These are phyloP conservation scores for Argynnis bischoffii DNA, from an alignment of 2,888 invertebrate species.

Conservation along the genomic window DNA sequence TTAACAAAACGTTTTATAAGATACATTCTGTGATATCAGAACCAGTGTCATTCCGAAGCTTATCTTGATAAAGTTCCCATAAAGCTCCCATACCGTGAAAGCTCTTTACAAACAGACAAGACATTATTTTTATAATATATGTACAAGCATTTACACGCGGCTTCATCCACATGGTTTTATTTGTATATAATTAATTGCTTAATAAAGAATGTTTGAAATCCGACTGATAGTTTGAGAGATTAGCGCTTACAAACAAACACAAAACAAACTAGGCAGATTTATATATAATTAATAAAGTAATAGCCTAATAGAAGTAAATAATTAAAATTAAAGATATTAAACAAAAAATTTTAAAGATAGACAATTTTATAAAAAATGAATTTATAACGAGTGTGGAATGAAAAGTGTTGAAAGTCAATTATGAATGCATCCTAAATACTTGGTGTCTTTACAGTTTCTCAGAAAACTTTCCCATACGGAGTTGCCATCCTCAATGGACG, in stretches of 20 bases:
- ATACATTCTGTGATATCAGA: conserved; percentile 25
- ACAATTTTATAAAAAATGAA: not conserved
- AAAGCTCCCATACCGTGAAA: conserved; percentile 28
- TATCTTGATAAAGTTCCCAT: conserved; percentile 38
- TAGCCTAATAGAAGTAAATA: no score
- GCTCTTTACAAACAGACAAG: conserved; percentile 25
- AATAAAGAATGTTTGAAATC: no score
- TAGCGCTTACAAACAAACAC: no score
- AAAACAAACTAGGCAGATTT: no score
- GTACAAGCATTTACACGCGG: not conserved
- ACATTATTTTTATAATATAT: conserved; percentile 19
- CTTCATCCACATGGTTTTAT: no score
- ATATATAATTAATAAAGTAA: no score
- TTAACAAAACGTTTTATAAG: conserved; percentile 14
- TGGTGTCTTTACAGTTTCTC: conserved; percentile 13
- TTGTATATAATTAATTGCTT: no score
- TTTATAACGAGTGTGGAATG: conserved; percentile 4
- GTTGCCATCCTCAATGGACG: conserved; percentile 6
- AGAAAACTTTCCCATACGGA: conserved; percentile 22
- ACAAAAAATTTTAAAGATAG: no score
- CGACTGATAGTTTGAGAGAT: no score
- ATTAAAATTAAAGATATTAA: no score
- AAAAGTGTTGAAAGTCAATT: conserved; percentile 5
- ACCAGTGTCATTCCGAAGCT: conserved; percentile 22
- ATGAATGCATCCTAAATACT: conserved; percentile 21